Evolutionary conservation across 2,888 invertebrate species (phyloP), one percentile per base, ranked within the genome.

Genomic region (Agriopis aurantiaria): DNA sequence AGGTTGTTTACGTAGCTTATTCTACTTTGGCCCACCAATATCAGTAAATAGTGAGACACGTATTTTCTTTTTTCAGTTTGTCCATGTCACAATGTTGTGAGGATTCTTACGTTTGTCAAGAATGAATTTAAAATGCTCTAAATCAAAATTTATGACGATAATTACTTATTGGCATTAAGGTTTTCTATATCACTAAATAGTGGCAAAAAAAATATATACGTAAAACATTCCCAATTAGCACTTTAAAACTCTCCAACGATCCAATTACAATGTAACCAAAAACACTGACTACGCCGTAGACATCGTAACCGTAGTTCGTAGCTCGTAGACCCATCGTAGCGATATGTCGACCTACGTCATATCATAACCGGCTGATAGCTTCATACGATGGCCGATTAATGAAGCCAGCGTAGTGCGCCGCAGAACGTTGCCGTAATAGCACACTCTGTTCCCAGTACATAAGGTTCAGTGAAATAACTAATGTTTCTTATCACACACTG

Each of bases 321-420:
- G 63, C 70, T 43, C 55, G 70, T 71, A 70, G 70, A 62, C 43
- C 66, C 67, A 53, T 72, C 75, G 75, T 77, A 78, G 82, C 77
- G 79, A 80, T 83, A 84, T 82, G 85, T 86, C 84, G 83, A 88
- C 87, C 87, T 86, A 85, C 85, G 84, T 88, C 88, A 87, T 89
- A 90, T 89, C 88, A 90, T 89, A 89, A 88, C 88, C 83, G 85
- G 84, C 81, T 86, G 91, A 91, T 91, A 91, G 91, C 91, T 92
- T 91, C 89, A 91, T 91, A 88, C 90, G 90, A 91, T 91, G 85
- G 90, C 83, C 93, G 92, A 93, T 92, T 93, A 93, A 93, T 93
- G 92, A 93, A 93, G 92, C 91, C 88, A 82, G 83, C 85, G 85
- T 87, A 88, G 87, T 88, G 87, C 86, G 87, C 86, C 85, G 84